These are phyloP conservation scores for Notarius quadriscutis DNA, from an alignment of 2,113 vertebrate genomes.

Conservation along the genomic window DNA sequence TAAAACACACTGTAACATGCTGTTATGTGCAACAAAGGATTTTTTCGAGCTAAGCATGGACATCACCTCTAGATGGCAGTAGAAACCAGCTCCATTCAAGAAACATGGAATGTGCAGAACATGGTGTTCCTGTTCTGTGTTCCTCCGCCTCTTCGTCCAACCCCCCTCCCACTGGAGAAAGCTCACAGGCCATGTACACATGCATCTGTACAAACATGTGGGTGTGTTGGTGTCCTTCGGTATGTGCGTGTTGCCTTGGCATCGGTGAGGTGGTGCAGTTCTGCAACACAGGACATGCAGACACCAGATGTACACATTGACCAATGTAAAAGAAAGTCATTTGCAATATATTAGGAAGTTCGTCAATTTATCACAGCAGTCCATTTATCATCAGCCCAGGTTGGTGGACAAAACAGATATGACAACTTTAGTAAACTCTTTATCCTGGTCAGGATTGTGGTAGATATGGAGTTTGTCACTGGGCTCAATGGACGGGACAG, in stretches of 20 bases:
- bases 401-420: neutral
- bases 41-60: neutral
- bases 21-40: neutral
- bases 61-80: slow-evolving; percentile 58
- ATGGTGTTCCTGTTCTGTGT: slow-evolving; percentile 48
- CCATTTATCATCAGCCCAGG: neutral
- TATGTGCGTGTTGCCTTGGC: neutral
- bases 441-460: neutral
- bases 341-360: neutral
- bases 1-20: neutral
- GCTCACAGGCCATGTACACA: slow-evolving; percentile 19
- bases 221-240: slow-evolving; percentile 1
- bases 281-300: neutral
- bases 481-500: neutral
- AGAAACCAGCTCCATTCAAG: neutral
- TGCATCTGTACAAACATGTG: slow-evolving; percentile 19
- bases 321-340: neutral
- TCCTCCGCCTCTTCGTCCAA: neutral
- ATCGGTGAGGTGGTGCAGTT: neutral
- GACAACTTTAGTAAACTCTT: neutral
- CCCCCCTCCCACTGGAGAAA: neutral
- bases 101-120: slow-evolving; percentile 64
- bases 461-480: neutral
- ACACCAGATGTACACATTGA: neutral
- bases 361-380: neutral